Percentiles rank a stretch among this genome's conserved stretches.
phyloP scores from a whole-genome alignment of 2,113 vertebrate species.

The Zosterops japonicus region DNA sequence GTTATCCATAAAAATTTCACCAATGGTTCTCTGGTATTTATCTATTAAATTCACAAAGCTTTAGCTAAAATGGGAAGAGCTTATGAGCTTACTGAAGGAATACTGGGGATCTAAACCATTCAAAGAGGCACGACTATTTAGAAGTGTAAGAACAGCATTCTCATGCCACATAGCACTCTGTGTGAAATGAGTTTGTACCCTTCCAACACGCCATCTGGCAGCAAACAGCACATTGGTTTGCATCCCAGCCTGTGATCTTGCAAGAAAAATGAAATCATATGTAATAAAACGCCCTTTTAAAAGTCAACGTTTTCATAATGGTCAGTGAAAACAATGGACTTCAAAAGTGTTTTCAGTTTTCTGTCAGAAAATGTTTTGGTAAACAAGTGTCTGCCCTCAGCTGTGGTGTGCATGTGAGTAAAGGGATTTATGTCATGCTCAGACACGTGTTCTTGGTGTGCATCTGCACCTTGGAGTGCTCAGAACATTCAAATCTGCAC shows the following conservation, averaged over 20 bases:
- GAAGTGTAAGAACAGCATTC: slow-evolving; percentile 47
- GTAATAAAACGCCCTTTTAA: background rate
- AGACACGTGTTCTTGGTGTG: background rate
- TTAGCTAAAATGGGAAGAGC: slow-evolving; percentile 8
- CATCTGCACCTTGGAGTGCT: background rate
- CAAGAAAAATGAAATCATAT: slow-evolving; percentile 28
- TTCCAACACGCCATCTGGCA: slow-evolving; percentile 60
- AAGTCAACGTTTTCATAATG: background rate
- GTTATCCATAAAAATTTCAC: background rate
- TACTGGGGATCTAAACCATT: slow-evolving; percentile 25
- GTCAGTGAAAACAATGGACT: slow-evolving; percentile 13
- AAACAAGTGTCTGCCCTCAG: background rate
- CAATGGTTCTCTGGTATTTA: background rate
- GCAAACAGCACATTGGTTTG: slow-evolving; percentile 27
- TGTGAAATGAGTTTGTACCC: slow-evolving; percentile 59
- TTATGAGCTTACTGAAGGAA: slow-evolving; percentile 6
- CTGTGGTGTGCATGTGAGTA: background rate
- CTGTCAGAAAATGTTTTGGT: background rate
- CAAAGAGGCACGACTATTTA: slow-evolving; percentile 31
- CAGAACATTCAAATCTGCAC: slow-evolving; percentile 8
- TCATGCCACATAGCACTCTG: slow-evolving; percentile 38
- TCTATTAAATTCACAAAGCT: background rate
- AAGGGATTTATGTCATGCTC: background rate
- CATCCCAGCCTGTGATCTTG: slow-evolving; percentile 43
- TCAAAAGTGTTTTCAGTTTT: background rate